These are phyloP conservation scores for Sinohyriopsis cumingii DNA, from an alignment of 2,888 invertebrate genomes.

Conservation along the genomic window DNA sequence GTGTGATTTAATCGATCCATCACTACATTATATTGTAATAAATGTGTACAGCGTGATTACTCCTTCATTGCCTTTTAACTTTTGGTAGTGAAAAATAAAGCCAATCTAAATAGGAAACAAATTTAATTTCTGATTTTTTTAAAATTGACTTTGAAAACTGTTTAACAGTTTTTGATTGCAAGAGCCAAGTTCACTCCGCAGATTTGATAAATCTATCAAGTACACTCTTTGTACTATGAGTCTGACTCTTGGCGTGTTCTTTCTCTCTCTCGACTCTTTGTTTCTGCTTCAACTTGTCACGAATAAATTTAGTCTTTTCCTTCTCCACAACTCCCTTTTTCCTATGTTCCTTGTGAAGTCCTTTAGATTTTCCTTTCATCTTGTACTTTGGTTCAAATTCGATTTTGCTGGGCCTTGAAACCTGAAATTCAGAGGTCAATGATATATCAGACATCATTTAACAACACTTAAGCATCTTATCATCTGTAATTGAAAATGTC, in stretches of 20 bases:
- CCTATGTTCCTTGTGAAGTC: slow-evolving; percentile 56
- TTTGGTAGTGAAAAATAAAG: too few relatives aligned
- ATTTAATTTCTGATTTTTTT: too few relatives aligned
- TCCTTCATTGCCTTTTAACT: too few relatives aligned
- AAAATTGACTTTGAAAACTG: too few relatives aligned
- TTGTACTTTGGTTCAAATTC: slow-evolving; percentile 85
- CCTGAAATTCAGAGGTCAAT: slow-evolving; percentile 72
- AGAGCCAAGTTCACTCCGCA: too few relatives aligned
- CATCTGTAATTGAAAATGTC: not conserved
- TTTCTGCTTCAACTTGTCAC: slow-evolving; percentile 37
- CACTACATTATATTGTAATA: too few relatives aligned
- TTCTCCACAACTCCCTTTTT: slow-evolving; percentile 62
- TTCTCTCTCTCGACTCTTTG: slow-evolving; percentile 31
- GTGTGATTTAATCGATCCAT: too few relatives aligned
- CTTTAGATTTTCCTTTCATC: slow-evolving; percentile 76
- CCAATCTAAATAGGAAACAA: too few relatives aligned
- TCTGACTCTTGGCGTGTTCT: slow-evolving; percentile 24
- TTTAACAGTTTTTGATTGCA: too few relatives aligned
- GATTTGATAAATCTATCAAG: slow-evolving; percentile 47
- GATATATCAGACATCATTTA: not conserved
- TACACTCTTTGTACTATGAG: slow-evolving; percentile 30
- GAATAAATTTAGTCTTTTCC: slow-evolving; percentile 33
- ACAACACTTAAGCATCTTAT: not conserved
- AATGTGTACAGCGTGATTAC: too few relatives aligned
- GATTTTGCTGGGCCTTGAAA: slow-evolving; percentile 84